phyloP scores from a whole-genome alignment of 2,888 invertebrate species.

The Nasonia oneida region DNA sequence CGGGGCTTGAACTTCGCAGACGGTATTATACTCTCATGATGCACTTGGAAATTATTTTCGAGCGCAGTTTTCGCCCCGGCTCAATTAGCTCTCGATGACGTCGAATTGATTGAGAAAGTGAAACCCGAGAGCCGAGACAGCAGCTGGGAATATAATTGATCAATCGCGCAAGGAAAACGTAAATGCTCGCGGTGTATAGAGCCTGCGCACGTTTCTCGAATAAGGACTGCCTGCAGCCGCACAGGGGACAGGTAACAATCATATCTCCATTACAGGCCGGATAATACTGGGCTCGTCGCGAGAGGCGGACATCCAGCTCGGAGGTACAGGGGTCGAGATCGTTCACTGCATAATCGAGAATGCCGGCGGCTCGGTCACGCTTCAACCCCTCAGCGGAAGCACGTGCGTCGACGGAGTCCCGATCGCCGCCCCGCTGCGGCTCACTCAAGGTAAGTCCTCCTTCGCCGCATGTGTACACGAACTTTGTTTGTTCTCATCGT shows the following conservation, averaged over 20 bases:
- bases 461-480: not conserved
- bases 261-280: conserved; percentile 82
- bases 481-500: not conserved
- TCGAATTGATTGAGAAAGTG: not conserved
- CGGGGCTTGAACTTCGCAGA: not conserved
- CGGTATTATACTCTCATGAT: not conserved
- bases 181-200: too few species aligned
- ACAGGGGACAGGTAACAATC: not conserved
- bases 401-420: conserved; percentile 87
- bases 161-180: not conserved
- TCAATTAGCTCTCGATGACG: not conserved
- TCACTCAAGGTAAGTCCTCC: conserved; percentile 87
- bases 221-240: too few species aligned
- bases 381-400: conserved; percentile 88
- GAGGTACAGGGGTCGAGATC: conserved; percentile 91
- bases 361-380: conserved; percentile 90
- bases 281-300: conserved; percentile 90
- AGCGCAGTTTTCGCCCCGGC: not conserved
- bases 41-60: not conserved
- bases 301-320: conserved; percentile 90
- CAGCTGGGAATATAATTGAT: not conserved
- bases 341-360: conserved; percentile 94
- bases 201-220: too few species aligned
- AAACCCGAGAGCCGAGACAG: not conserved
- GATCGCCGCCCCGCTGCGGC: conserved; percentile 86